Evolutionary conservation across 2,797 vertebrate genomes (phyloP), one percentile per base, ranked within the genome.

Genomic region (Bradypodion ventrale): DNA sequence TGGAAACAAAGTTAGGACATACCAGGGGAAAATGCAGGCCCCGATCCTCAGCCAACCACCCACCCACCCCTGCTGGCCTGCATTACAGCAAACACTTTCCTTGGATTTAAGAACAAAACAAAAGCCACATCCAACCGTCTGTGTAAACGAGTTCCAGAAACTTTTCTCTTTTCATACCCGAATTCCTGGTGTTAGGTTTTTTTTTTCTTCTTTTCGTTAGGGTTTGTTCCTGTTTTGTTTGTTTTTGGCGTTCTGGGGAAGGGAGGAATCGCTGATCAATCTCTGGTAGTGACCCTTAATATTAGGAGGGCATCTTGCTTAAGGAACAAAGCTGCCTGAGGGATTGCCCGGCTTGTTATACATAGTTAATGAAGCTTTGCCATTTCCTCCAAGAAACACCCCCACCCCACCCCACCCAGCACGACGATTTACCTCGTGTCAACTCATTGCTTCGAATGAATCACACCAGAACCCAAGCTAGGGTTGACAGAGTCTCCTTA

Each of bases 271-370:
- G 95, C 94, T 95, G 93, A 95, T 95, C 95, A 95, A 93, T 94
- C 93, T 91, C 93, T 95, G 95, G 93, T 94, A 93, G 92, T 94
- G 95, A 96, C 97, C 98, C 98, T 99, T 97, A n/a, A n/a, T n/a
- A 98, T 99, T 99, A 98, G 98, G 65, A 97, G 97, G 95, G 97
- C 96, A 97, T 97, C 98, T 98, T 97, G 98, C 97, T 97, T 97
- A 98, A 97, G 97, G 97, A 97, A 96, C 96, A 96, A 97, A 98
- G 97, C 97, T 97, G 97, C 98, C 97, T 97, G 96, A 96, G 97
- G 97, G 97, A 98, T 97, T 98, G 98, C 98, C 98, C 97, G 98
- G 98, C 97, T 98, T 98, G 98, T 99, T 99, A 99, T 97, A 96
- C 97, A 97, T 95, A 97, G 97, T 98, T 98, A 99, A 99, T 99